These are phyloP conservation scores for Mizuhopecten yessoensis DNA, from an alignment of 1,140 invertebrate genomes.

Conservation along the genomic window DNA sequence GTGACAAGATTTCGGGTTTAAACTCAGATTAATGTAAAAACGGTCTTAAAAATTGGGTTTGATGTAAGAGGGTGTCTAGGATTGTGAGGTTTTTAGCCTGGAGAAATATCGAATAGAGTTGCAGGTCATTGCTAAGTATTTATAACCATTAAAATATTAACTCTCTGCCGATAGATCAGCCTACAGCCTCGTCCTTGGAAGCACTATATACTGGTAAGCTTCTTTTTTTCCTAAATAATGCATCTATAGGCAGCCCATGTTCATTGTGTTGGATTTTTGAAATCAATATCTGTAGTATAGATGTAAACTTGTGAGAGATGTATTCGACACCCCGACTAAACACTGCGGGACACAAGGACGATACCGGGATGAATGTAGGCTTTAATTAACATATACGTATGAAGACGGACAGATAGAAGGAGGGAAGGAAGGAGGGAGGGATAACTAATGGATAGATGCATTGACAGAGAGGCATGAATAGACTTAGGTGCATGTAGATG, in stretches of 20 bases:
- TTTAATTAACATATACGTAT: background rate
- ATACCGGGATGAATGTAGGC: background rate
- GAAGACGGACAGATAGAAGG: background rate
- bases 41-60: constrained; percentile 34
- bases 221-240: constrained; percentile 28
- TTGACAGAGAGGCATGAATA: background rate
- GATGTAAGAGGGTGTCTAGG: background rate
- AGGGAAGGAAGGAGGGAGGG: background rate
- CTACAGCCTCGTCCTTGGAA: background rate
- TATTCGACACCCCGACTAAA: background rate
- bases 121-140: constrained; percentile 38
- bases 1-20: constrained; percentile 22
- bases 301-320: background rate
- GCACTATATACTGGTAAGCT: constrained; percentile 27
- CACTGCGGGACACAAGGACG: background rate
- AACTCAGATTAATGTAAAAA: constrained; percentile 40
- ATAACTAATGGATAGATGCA: background rate
- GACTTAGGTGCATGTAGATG: background rate
- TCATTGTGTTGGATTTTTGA: constrained; percentile 20
- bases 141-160: constrained; percentile 40
- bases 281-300: constrained; percentile 19
- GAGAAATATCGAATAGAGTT: constrained; percentile 28
- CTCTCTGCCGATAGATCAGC: background rate
- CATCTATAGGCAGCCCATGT: background rate
- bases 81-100: constrained; percentile 38